Percentiles rank a stretch among this genome's conserved stretches.
Conservation (phyloP, 1,140 invertebrate species). For the Dendrolimus punctatus region DNA sequence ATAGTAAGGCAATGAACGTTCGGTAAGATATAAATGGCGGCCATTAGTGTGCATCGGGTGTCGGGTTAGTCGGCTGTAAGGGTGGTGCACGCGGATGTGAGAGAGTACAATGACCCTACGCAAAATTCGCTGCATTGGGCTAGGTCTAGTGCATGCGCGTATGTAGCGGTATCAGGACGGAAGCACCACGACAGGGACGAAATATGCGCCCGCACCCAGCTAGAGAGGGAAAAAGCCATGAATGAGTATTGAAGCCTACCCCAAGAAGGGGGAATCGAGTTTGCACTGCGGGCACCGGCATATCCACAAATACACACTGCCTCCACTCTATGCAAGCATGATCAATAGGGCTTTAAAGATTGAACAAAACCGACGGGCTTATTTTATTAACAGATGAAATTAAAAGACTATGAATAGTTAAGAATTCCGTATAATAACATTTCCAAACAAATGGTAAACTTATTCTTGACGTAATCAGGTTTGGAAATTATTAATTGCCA, state of each 20-base stretch:
- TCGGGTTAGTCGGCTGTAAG: slow-evolving; percentile 1
- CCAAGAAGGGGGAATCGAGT: slow-evolving; percentile 67
- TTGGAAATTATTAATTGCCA: too few species aligned
- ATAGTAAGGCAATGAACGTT: too few species aligned
- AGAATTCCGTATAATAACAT: too few species aligned
- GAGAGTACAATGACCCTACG: slow-evolving; percentile 70
- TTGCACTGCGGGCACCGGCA: slow-evolving; percentile 56
- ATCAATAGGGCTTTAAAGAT: slow-evolving; percentile 41
- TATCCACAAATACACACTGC: slow-evolving; percentile 53
- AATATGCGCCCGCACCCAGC: slow-evolving; percentile 35
- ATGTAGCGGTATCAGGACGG: slow-evolving; percentile 58
- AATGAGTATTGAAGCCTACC: slow-evolving; percentile 69
- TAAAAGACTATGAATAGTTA: too few species aligned
- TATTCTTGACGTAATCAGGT: too few species aligned
- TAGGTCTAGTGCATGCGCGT: slow-evolving; percentile 69
- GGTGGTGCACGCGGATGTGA: slow-evolving; percentile 43
- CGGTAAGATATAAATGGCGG: too few species aligned
- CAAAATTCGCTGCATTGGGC: slow-evolving; percentile 73
- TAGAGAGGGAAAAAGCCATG: slow-evolving; percentile 65
- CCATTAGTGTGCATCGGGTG: too few species aligned
- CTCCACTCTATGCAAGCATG: slow-evolving; percentile 40
- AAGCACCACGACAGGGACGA: slow-evolving; percentile 51
- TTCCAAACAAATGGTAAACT: too few species aligned
- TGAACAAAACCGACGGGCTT: too few species aligned
- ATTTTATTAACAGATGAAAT: too few species aligned